Percentiles rank a stretch among this genome's conserved stretches.
Conservation (phyloP, 2,888 invertebrate genomes). For the Drosophila nigritarsus region DNA sequence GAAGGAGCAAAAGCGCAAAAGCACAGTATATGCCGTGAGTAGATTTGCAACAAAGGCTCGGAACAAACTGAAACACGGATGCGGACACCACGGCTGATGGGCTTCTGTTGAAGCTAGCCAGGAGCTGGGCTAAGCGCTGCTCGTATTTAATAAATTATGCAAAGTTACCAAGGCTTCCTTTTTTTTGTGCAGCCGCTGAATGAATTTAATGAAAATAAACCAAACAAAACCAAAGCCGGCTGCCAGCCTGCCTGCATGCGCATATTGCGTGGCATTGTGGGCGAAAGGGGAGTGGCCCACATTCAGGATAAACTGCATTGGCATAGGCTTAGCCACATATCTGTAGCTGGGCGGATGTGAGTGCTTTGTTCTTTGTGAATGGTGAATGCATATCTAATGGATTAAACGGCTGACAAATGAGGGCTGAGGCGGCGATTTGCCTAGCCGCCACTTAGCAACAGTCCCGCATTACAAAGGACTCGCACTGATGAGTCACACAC, state of each 20-base stretch:
- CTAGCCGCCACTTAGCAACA: conserved; percentile 30
- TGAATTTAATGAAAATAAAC: conserved; percentile 51
- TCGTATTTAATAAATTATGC: conserved; percentile 73
- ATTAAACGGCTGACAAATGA: conserved; percentile 58
- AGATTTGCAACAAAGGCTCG: conserved; percentile 44
- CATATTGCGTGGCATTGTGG: conserved; percentile 33
- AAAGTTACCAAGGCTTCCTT: conserved; percentile 54
- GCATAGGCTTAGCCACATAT: conserved; percentile 26
- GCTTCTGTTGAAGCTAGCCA: conserved; percentile 8
- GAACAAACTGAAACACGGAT: conserved; percentile 38
- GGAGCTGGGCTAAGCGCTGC: conserved; percentile 1
- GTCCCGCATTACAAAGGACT: conserved; percentile 44
- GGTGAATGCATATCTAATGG: conserved; percentile 66
- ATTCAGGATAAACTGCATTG: conserved; percentile 50
- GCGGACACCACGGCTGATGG: conserved; percentile 26
- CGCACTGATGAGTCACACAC: conserved; percentile 10
- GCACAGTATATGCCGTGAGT: conserved; percentile 33
- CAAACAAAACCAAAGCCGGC: conserved; percentile 28
- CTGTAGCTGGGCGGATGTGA: conserved; percentile 16
- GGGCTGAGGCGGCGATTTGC: conserved; percentile 14
- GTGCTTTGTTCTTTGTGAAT: conserved; percentile 61
- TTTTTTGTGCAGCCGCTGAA: conserved; percentile 27
- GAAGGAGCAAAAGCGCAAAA: conserved; percentile 53
- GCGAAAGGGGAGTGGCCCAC: conserved; percentile 34
- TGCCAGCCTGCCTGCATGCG: conserved; percentile 29